These are phyloP conservation scores for Nomia melanderi DNA, from an alignment of 1,140 invertebrate genomes.

Conservation along the genomic window DNA sequence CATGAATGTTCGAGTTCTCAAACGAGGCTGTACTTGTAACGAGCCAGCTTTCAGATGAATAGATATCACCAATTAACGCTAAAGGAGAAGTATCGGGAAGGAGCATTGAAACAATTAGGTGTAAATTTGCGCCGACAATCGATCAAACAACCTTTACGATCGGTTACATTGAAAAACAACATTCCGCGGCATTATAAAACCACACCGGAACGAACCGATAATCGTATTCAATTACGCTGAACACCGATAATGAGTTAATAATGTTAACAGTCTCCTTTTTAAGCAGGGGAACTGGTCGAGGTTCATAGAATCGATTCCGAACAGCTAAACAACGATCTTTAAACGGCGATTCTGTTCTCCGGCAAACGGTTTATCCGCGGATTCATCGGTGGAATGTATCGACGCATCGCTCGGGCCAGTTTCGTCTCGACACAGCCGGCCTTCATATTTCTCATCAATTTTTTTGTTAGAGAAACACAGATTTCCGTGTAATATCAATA, in stretches of 20 bases:
- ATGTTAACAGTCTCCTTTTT: slow-evolving; percentile 4
- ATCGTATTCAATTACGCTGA: slow-evolving; percentile 12
- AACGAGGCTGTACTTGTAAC: too few species aligned
- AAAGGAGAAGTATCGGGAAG: neutral
- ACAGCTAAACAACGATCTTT: neutral
- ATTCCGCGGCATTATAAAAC: slow-evolving; percentile 4
- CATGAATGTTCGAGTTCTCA: too few species aligned
- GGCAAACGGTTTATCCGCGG: too few species aligned
- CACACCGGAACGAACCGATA: neutral
- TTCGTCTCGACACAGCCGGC: too few species aligned
- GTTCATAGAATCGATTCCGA: slow-evolving; percentile 4
- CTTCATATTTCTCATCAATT: too few species aligned
- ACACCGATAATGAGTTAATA: slow-evolving; percentile 28
- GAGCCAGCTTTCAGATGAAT: too few species aligned
- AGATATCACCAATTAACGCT: neutral
- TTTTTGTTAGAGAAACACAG: too few species aligned
- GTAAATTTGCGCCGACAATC: neutral
- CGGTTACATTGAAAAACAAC: neutral
- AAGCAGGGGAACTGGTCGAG: too few species aligned
- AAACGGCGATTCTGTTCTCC: too few species aligned
- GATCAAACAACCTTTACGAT: neutral
- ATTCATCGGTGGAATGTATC: too few species aligned
- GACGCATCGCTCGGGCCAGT: too few species aligned
- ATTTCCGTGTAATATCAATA: too few species aligned
- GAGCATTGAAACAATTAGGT: neutral